Evolutionary conservation across 2,888 invertebrate genomes (phyloP), one percentile per base, ranked within the genome.

Genomic region (Tyria jacobaeae): DNA sequence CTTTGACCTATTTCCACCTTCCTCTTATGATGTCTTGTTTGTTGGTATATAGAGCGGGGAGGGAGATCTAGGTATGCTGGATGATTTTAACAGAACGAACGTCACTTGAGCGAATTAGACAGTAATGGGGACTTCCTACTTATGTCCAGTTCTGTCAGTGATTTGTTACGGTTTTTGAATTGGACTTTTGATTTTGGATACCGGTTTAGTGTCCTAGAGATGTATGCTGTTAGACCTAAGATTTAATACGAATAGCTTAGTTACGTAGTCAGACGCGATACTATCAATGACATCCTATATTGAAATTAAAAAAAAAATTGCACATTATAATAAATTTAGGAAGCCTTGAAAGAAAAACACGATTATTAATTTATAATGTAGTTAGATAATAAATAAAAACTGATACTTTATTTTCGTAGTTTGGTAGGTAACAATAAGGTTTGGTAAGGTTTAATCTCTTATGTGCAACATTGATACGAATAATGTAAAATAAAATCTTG

Each of bases 71-170:
- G 60, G 60, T 73, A 69, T n/a, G 70, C 58, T 79, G 87, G 90
- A 75, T 68, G 80, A 76, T 70, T 77, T 79, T 71, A 87, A 85
- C 84, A 84, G 84, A 75, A 52, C 84, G 75, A 82, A 88, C 87
- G 85, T 88, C 91, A 92, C 92, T 92, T 92, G 91, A 93, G 92
- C 91, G 81, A 86, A 92, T 92, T 92, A 92, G 83, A 84, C 80
- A 81, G 84, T 87, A 93, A 92, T 92, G 87, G 92, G 91, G 85
- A 93, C 92, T 92, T 93, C 92, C 92, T 93, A 91, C 91, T 92
- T 93, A 92, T 82, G 83, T 81, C 79, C 81, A 83, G 84, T 84
- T 82, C 81, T 79, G 86, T 78, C 85, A 86, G 90, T 91, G 92
- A 92, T 92, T 92, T 92, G 91, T 90, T 88, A 89, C 90, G 91